A percentile compares a stretch with the other conserved stretches of the same genome.
Conservation (phyloP, 2,888 invertebrate genomes). For the Drosophila anceps region DNA sequence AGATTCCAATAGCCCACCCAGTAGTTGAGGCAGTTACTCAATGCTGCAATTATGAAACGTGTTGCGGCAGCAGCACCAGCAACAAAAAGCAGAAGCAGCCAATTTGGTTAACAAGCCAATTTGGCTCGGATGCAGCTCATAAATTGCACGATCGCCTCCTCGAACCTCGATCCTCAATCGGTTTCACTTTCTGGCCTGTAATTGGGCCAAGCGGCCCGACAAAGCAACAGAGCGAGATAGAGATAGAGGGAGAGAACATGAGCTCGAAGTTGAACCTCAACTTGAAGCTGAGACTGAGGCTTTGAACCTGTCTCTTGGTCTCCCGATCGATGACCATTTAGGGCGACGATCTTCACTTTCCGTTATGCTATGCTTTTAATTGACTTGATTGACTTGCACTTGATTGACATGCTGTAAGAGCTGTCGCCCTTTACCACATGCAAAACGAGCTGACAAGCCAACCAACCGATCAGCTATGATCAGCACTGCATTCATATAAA, state of each 20-base stretch:
- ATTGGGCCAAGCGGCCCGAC: constrained; percentile 70
- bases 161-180: constrained; percentile 43
- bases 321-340: constrained; percentile 41
- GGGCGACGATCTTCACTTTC: constrained; percentile 61
- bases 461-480: constrained; percentile 10
- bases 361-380: constrained; percentile 68
- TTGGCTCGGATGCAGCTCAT: constrained; percentile 57
- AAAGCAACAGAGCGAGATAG: constrained; percentile 16
- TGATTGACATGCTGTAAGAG: constrained; percentile 47
- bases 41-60: constrained; percentile 74
- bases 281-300: constrained; percentile 4
- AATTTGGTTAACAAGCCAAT: constrained; percentile 81
- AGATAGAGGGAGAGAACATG: not conserved
- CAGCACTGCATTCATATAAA: not conserved
- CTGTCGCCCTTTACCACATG: constrained; percentile 47
- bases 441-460: constrained; percentile 32
- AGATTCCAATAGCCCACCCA: constrained; percentile 57
- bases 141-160: constrained; percentile 51
- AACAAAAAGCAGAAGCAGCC: constrained; percentile 47
- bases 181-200: constrained; percentile 80
- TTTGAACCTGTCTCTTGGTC: constrained; percentile 17
- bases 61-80: constrained; percentile 58
- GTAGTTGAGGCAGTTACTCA: constrained; percentile 49
- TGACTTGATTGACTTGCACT: constrained; percentile 63
- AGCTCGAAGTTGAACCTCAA: constrained; percentile 29